A percentile compares a stretch with the other conserved stretches of the same genome.
These are phyloP conservation scores for Platycheirus albimanus DNA, from an alignment of 2,888 invertebrate species.

Conservation along the genomic window DNA sequence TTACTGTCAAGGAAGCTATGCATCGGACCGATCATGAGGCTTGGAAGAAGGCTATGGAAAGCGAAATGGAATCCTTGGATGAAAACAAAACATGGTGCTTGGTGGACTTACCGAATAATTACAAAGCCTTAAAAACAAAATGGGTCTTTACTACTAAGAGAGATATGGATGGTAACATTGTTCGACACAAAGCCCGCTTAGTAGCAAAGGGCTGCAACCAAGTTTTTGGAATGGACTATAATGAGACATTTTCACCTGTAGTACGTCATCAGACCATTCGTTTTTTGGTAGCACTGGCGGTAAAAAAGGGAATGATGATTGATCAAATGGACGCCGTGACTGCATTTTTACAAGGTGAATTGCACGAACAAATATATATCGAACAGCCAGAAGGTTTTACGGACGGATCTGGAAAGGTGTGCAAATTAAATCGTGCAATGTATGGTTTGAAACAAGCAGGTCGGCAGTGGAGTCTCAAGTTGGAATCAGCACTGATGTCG, in stretches of 20 bases:
- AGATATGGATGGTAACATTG: constrained; percentile 2
- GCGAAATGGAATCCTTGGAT: constrained; percentile 1
- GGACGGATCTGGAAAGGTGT: no score
- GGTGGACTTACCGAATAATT: background rate
- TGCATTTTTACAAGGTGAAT: background rate
- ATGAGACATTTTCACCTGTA: constrained; percentile 29
- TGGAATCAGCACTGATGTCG: constrained; percentile 20
- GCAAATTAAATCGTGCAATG: background rate
- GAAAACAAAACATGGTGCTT: constrained; percentile 8
- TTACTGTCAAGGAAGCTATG: constrained; percentile 7
- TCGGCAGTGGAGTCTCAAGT: constrained; percentile 33
- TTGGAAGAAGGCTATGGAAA: constrained; percentile 14
- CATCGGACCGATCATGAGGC: background rate
- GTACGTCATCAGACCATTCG: constrained; percentile 37
- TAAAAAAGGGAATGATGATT: constrained; percentile 15
- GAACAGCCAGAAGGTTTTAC: no score
- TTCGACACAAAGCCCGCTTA: constrained; percentile 34
- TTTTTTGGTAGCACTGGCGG: constrained; percentile 24
- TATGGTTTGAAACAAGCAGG: constrained; percentile 17
- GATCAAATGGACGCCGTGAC: constrained; percentile 36
- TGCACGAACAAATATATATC: constrained; percentile 32
- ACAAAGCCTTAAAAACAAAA: constrained; percentile 19
- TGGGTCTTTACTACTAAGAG: constrained; percentile 44
- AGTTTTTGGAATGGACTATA: constrained; percentile 23
- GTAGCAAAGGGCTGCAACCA: constrained; percentile 41